phyloP scores from a whole-genome alignment of 2,113 vertebrate genomes.

The Mastomys natalensis region DNA sequence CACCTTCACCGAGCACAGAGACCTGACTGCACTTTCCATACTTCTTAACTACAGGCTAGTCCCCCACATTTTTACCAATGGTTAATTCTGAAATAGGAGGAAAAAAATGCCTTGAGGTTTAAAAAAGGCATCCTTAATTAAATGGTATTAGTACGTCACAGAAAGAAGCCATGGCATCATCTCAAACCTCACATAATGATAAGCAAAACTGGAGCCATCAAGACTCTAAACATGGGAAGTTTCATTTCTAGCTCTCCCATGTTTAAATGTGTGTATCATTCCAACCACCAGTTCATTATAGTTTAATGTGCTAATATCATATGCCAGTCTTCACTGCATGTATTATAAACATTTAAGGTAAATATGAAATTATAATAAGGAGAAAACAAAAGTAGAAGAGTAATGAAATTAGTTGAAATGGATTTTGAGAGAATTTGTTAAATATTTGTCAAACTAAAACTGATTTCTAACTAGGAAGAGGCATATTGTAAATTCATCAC shows the following conservation, averaged over 20 bases:
- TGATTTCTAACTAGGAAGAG: background rate
- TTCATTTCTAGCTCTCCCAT: background rate
- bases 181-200: background rate
- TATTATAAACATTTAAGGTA: background rate
- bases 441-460: conserved; percentile 22
- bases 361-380: conserved; percentile 28
- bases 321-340: background rate
- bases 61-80: background rate
- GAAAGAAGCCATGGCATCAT: background rate
- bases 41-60: background rate
- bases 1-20: background rate
- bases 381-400: background rate
- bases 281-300: background rate
- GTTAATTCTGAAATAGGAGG: background rate
- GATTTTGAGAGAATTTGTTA: conserved; percentile 43
- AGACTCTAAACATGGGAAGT: background rate
- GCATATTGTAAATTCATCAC: background rate
- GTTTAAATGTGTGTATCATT: background rate
- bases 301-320: background rate
- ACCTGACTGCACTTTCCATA: background rate
- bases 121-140: background rate
- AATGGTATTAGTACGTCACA: background rate
- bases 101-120: background rate
- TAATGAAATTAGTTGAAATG: conserved; percentile 13
- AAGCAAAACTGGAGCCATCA: background rate